These are phyloP conservation scores for Sebastes melanostomus DNA, from an alignment of 2,797 vertebrate genomes.

Conservation along the genomic window DNA sequence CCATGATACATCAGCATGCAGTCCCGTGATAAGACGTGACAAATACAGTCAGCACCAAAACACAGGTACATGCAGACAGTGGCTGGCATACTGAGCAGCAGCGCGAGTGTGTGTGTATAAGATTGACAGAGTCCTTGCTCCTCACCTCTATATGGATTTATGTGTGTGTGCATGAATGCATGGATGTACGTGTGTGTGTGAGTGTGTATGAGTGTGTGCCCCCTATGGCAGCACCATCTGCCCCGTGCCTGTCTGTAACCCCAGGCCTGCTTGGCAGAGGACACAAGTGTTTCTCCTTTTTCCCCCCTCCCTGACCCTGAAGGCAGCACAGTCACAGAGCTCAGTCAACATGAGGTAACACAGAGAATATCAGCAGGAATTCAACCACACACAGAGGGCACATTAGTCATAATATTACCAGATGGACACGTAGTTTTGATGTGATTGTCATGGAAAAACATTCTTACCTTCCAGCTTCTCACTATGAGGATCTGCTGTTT, in stretches of 20 bases:
- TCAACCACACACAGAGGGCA: not conserved
- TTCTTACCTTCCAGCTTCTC: not conserved
- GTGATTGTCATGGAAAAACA: not conserved
- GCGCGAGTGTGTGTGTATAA: not conserved
- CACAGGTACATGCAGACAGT: slow-evolving; percentile 28
- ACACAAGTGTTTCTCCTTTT: slow-evolving; percentile 35
- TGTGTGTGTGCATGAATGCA: not conserved
- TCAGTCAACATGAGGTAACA: slow-evolving; percentile 43
- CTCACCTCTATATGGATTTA: slow-evolving; percentile 10
- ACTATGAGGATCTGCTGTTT: not conserved
- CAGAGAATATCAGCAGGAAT: slow-evolving; percentile 13
- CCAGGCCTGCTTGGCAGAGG: slow-evolving; percentile 50
- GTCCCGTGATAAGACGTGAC: slow-evolving; percentile 38
- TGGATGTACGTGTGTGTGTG: slow-evolving; percentile 1
- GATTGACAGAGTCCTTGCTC: slow-evolving; percentile 33
- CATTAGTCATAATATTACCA: not conserved
- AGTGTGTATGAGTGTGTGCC: slow-evolving; percentile 2
- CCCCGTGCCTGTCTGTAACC: slow-evolving; percentile 59
- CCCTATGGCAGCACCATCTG: slow-evolving; percentile 69
- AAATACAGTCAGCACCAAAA: slow-evolving; percentile 24
- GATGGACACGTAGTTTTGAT: not conserved
- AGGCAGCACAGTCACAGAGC: slow-evolving; percentile 47
- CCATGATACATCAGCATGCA: slow-evolving; percentile 52
- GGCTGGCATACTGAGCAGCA: slow-evolving; percentile 12
- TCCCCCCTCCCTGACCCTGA: slow-evolving; percentile 31